Conservation (phyloP, 1,140 invertebrate genomes). For the Littorina saxatilis region DNA sequence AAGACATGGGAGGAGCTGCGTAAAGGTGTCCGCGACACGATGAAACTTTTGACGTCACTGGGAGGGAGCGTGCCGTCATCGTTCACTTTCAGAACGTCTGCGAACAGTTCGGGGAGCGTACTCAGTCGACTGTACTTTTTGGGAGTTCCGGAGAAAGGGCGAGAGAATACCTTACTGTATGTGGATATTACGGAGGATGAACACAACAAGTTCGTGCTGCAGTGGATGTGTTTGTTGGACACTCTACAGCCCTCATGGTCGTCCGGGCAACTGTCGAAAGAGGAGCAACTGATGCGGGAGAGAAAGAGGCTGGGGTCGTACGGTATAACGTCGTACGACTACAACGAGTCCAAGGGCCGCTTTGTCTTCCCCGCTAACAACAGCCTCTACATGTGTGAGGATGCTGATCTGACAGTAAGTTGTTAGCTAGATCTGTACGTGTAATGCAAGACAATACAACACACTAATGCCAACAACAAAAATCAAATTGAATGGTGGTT, state of each 20-base stretch:
- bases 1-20: slow-evolving; percentile 87
- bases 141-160: slow-evolving; percentile 87
- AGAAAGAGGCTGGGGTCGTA: slow-evolving; percentile 90
- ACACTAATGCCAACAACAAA: too few relatives aligned
- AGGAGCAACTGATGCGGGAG: slow-evolving; percentile 94
- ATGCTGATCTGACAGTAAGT: slow-evolving; percentile 66
- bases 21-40: slow-evolving; percentile 87
- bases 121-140: slow-evolving; percentile 88
- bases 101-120: slow-evolving; percentile 46
- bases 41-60: slow-evolving; percentile 74
- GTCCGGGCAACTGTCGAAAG: slow-evolving; percentile 81
- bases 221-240: slow-evolving; percentile 85
- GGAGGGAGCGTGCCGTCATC: slow-evolving; percentile 74
- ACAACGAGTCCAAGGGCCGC: slow-evolving; percentile 86
- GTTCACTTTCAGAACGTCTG: slow-evolving; percentile 79
- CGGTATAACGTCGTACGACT: slow-evolving; percentile 95
- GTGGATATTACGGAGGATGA: slow-evolving; percentile 83
- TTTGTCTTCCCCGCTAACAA: slow-evolving; percentile 94
- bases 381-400: slow-evolving; percentile 87
- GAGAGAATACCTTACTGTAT: slow-evolving; percentile 92
- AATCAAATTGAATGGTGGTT: too few relatives aligned
- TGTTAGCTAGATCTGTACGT: too few relatives aligned
- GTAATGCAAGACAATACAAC: too few relatives aligned
- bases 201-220: slow-evolving; percentile 72
- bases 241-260: slow-evolving; percentile 81